Percentiles rank a stretch among this genome's conserved stretches.
Evolutionary conservation across 2,888 invertebrate genomes (phyloP).

Genomic region (Tetragonula carbonaria): DNA sequence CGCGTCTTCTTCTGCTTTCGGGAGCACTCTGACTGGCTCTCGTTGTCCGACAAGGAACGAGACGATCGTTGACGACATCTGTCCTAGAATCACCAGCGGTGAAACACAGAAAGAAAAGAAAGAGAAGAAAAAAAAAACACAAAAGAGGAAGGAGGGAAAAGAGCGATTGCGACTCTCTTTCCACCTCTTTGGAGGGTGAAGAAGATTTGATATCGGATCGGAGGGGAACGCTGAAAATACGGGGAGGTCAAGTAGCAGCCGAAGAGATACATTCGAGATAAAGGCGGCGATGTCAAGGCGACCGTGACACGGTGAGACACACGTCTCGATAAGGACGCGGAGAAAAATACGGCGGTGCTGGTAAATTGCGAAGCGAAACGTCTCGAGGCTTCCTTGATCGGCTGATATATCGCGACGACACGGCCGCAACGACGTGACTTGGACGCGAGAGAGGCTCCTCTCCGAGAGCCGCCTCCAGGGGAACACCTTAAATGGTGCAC

Average conservation of each 20-base stretch:
- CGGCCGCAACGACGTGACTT: constrained; percentile 30
- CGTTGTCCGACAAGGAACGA: neutral
- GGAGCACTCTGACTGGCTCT: too few relatives aligned
- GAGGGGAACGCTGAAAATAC: constrained; percentile 47
- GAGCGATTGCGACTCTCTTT: neutral
- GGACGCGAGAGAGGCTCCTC: constrained; percentile 7
- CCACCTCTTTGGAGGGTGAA: neutral
- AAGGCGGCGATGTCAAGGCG: constrained; percentile 63
- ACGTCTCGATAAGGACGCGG: constrained; percentile 48
- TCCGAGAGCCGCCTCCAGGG: constrained; percentile 4
- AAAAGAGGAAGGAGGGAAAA: neutral
- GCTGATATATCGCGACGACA: constrained; percentile 47
- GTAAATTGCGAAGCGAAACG: constrained; percentile 49
- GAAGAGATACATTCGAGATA: constrained; percentile 60
- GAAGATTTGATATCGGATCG: constrained; percentile 40
- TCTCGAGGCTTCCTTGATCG: constrained; percentile 46
- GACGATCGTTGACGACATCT: neutral
- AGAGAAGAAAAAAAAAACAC: neutral
- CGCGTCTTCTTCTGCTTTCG: neutral
- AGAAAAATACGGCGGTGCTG: constrained; percentile 37
- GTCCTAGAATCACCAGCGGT: neutral
- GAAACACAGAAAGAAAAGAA: neutral
- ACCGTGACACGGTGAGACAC: constrained; percentile 47
- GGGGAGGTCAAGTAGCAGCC: constrained; percentile 58
- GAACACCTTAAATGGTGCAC: constrained; percentile 48